Percentiles rank a stretch among this genome's conserved stretches.
Evolutionary conservation across 2,888 invertebrate genomes (phyloP).

Genomic region (Aporophyla nigra): DNA sequence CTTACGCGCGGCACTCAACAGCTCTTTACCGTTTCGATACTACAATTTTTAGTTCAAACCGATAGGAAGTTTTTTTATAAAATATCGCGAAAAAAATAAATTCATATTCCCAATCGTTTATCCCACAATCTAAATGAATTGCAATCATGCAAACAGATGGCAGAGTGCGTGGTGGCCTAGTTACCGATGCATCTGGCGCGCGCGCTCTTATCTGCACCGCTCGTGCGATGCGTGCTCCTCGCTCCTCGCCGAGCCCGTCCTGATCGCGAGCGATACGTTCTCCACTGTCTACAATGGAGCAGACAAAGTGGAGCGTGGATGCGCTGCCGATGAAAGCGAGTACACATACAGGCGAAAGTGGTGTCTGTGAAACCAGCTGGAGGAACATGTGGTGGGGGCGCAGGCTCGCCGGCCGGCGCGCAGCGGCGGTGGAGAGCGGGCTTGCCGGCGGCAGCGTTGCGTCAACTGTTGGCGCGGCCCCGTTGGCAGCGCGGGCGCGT

Average conservation of each 20-base stretch:
- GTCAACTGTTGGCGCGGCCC: slow-evolving; percentile 82
- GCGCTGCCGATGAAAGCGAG: slow-evolving; percentile 84
- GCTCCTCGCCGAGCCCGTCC: slow-evolving; percentile 63
- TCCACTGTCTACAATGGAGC: slow-evolving; percentile 44
- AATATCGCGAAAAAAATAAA: slow-evolving; percentile 38
- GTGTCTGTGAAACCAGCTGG: slow-evolving; percentile 84
- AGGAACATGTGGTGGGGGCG: slow-evolving; percentile 77
- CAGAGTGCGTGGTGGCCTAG: slow-evolving; percentile 85
- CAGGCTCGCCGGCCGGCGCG: slow-evolving; percentile 73
- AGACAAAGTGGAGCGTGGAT: slow-evolving; percentile 76
- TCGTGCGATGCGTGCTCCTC: slow-evolving; percentile 69
- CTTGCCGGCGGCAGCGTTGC: slow-evolving; percentile 74
- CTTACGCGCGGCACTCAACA: slow-evolving; percentile 80
- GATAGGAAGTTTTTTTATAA: slow-evolving; percentile 45
- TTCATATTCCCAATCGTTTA: slow-evolving; percentile 39
- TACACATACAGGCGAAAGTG: slow-evolving; percentile 85
- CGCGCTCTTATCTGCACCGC: slow-evolving; percentile 76
- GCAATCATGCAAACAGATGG: slow-evolving; percentile 82
- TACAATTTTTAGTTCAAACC: slow-evolving; percentile 69
- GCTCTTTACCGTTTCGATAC: slow-evolving; percentile 70
- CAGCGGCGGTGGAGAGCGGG: slow-evolving; percentile 61
- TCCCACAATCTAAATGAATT: slow-evolving; percentile 69
- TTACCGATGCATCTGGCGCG: slow-evolving; percentile 85
- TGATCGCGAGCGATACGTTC: slow-evolving; percentile 63
- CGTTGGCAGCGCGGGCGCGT: slow-evolving; percentile 85